Evolutionary conservation across 2,113 vertebrate species (phyloP).

Genomic region (Anarrhichthys ocellatus): DNA sequence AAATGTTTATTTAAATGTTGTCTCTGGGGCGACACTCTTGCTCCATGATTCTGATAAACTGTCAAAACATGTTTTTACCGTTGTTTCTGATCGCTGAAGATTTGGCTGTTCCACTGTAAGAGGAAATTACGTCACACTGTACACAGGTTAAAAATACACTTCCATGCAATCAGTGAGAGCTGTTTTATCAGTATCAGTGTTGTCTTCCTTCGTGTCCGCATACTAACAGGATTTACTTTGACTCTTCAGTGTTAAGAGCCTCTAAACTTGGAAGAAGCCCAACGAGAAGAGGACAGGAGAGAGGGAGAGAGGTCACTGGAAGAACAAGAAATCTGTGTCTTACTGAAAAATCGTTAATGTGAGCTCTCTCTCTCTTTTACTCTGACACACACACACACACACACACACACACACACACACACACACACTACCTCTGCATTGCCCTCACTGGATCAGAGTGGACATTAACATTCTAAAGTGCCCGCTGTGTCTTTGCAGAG

Average conservation of each 20-base stretch:
- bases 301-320: constrained; percentile 56
- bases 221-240: constrained; percentile 40
- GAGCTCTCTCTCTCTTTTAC: not conserved
- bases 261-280: constrained; percentile 37
- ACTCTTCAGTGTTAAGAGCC: constrained; percentile 35
- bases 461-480: constrained; percentile 81
- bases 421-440: constrained; percentile 42
- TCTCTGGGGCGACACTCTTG: not conserved
- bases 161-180: not conserved
- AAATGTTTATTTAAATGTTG: not conserved
- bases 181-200: constrained; percentile 12
- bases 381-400: constrained; percentile 9
- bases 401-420: constrained; percentile 8
- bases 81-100: not conserved
- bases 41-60: not conserved
- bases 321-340: constrained; percentile 53
- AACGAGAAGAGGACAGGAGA: constrained; percentile 13
- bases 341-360: constrained; percentile 46
- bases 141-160: constrained; percentile 20
- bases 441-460: constrained; percentile 68
- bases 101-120: not conserved
- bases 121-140: not conserved
- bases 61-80: not conserved
- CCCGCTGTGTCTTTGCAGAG: constrained; percentile 67
- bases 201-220: constrained; percentile 7